Conservation (phyloP, 1,140 invertebrate species). For the Drosophila suzukii region DNA sequence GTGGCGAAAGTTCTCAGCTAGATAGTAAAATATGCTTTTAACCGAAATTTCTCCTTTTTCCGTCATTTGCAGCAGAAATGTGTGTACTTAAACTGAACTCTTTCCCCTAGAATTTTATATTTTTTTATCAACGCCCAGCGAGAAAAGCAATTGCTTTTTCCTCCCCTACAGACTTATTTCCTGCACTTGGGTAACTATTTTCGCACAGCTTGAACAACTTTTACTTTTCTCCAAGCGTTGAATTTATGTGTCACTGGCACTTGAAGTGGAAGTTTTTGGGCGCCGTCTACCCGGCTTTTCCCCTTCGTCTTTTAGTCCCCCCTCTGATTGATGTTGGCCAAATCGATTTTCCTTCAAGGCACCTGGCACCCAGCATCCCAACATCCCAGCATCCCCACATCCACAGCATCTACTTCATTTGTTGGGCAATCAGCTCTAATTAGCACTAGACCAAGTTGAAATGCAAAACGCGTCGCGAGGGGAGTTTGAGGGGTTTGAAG, state of each 20-base stretch:
- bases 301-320: no score
- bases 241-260: conserved; percentile 60
- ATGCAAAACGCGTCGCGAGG: conserved; percentile 45
- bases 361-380: conserved; percentile 17
- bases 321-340: conserved; percentile 21
- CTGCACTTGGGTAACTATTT: conserved; percentile 29
- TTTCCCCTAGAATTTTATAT: neutral
- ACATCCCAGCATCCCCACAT: neutral
- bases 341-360: conserved; percentile 40
- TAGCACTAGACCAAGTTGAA: conserved; percentile 58
- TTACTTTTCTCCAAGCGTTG: conserved; percentile 41
- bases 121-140: conserved; percentile 24
- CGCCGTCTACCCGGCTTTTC: neutral
- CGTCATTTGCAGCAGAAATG: conserved; percentile 2
- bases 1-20: neutral
- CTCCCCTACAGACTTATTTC: conserved; percentile 16
- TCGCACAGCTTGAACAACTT: conserved; percentile 43
- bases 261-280: conserved; percentile 33
- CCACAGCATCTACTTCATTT: conserved; percentile 60
- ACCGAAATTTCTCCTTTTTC: neutral
- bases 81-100: neutral
- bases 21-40: neutral
- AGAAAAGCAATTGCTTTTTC: conserved; percentile 39
- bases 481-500: conserved; percentile 6
- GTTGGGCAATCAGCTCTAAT: conserved; percentile 74